Evolutionary conservation across 2,888 invertebrate genomes (phyloP).

Genomic region (Lampropteryx suffumata): DNA sequence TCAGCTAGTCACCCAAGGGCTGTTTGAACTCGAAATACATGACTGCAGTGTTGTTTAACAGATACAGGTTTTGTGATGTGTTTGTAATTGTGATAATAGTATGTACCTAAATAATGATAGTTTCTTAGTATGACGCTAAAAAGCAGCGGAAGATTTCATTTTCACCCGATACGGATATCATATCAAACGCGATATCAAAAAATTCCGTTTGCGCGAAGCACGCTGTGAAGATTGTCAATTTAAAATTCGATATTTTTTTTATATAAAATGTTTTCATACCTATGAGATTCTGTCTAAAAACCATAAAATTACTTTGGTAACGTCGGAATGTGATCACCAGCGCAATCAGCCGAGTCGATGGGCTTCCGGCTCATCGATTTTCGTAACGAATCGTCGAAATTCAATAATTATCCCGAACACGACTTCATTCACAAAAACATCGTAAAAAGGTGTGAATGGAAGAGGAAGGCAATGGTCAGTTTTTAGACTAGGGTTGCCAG

Average conservation of each 20-base stretch:
- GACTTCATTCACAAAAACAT: conserved; percentile 80
- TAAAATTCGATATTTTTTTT: conserved; percentile 29
- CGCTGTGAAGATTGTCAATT: conserved; percentile 45
- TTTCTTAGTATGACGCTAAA: too few relatives aligned
- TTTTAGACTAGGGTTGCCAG: conserved; percentile 45
- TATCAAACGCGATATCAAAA: too few relatives aligned
- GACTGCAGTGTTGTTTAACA: too few relatives aligned
- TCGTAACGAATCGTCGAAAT: conserved; percentile 82
- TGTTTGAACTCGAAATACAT: too few relatives aligned
- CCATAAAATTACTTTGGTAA: conserved; percentile 80
- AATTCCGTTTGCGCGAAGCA: too few relatives aligned
- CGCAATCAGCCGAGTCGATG: conserved; percentile 72
- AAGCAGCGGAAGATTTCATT: too few relatives aligned
- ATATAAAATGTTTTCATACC: conserved; percentile 17
- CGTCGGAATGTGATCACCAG: conserved; percentile 74
- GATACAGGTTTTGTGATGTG: too few relatives aligned
- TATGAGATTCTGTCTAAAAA: conserved; percentile 68
- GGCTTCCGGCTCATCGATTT: conserved; percentile 82
- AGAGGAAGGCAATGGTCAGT: conserved; percentile 71
- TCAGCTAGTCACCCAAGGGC: too few relatives aligned
- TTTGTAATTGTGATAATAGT: too few relatives aligned
- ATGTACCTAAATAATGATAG: too few relatives aligned
- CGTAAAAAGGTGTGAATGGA: conserved; percentile 81
- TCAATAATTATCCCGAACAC: conserved; percentile 82
- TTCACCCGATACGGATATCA: too few relatives aligned